These are phyloP conservation scores for Nomada lathburiana DNA, from an alignment of 2,888 invertebrate species.

Conservation along the genomic window DNA sequence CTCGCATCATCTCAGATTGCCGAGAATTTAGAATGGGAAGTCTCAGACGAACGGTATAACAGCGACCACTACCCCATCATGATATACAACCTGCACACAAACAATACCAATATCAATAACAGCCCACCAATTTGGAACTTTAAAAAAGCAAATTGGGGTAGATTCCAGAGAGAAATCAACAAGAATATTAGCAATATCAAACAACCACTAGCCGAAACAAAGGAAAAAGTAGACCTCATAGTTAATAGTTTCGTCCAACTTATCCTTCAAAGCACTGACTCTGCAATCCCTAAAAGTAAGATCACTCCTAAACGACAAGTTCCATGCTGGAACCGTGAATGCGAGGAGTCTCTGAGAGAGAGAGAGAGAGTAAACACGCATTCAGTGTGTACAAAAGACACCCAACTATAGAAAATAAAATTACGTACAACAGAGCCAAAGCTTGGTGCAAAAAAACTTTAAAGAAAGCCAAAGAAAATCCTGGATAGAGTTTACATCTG, in stretches of 20 bases:
- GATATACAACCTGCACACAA: conserved; percentile 12
- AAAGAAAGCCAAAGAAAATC: too few relatives aligned
- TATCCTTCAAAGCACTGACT: conserved; percentile 47
- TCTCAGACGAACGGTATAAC: conserved; percentile 22
- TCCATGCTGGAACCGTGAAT: too few relatives aligned
- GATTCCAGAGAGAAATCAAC: not conserved
- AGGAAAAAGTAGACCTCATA: not conserved
- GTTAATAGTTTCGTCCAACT: conserved; percentile 19
- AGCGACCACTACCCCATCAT: conserved; percentile 64
- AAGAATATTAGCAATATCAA: conserved; percentile 13
- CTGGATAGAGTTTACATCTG: too few relatives aligned
- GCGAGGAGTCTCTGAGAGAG: too few relatives aligned
- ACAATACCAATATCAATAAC: not conserved
- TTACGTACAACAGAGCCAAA: too few relatives aligned
- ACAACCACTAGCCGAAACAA: not conserved
- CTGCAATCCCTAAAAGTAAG: conserved; percentile 22
- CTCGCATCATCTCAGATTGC: conserved; percentile 46
- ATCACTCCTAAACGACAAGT: too few relatives aligned
- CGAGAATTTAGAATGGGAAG: conserved; percentile 39
- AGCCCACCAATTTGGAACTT: conserved; percentile 51
- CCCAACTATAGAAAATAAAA: too few relatives aligned
- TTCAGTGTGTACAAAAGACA: too few relatives aligned
- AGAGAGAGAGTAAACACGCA: too few relatives aligned
- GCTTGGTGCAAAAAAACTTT: too few relatives aligned
- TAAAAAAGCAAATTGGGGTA: conserved; percentile 57